Evolutionary conservation across 2,888 invertebrate species (phyloP), one percentile per base, ranked within the genome.

Genomic region (Thecophora atra): DNA sequence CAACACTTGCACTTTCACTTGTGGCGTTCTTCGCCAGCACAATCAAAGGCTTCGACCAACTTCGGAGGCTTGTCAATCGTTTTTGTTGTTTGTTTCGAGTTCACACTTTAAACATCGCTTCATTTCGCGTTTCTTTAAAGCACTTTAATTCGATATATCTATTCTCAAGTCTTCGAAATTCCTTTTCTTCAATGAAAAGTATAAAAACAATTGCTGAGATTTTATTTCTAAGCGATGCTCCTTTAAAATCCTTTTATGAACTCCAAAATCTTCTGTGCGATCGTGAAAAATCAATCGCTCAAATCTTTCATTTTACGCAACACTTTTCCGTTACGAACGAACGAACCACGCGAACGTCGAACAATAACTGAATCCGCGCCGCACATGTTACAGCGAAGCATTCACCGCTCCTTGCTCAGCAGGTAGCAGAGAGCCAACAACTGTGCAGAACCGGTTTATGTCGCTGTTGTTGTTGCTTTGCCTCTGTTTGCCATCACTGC

Each of bases 331-430:
- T 75, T 74, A 76, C 78, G 72, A 75, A 72, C 76, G 76, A 72
- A 76, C 75, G 73, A 71, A 75, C 72, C 72, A 74, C 75, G 75
- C 78, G 78, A 79, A 77, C 74, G 75, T 76, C 75, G 76, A 76
- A 77, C 75, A 73, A 73, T 71, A 77, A 79, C 78, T 79, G 73
- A 77, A 78, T 72, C n/a, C 69, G 71, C 51, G 52, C 54, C 63
- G 58, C 58, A 15, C 47, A 47, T 58, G 58, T 11, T 17, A 26
- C 58, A 24, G 26, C 28, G 7, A 24, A 58, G 24, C 58, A 17
- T 15, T 56, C 70, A 42, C 63, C 19, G 63, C 73, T 73, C 66
- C 73, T 73, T 72, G 76, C 76, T 74, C 77, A 76, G 73, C 72
- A 56, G 62, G 70, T 71, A 60, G 30, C 44, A 58, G 68, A 19